These are phyloP conservation scores for Odontothrips loti DNA, from an alignment of 2,888 invertebrate species.

Conservation along the genomic window DNA sequence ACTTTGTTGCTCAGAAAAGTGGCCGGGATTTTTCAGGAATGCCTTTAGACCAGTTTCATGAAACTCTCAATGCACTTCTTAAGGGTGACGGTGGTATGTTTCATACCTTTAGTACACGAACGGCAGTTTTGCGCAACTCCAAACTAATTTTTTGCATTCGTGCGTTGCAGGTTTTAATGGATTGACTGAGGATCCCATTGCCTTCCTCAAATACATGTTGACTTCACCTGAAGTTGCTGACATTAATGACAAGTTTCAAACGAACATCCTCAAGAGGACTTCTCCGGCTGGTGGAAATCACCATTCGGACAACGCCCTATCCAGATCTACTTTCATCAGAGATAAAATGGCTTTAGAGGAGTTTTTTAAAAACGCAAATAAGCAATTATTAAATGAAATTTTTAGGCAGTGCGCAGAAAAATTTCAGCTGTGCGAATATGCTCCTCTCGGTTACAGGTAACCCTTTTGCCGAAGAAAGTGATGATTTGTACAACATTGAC, in stretches of 20 bases:
- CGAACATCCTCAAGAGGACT: background rate
- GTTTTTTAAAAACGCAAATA: background rate
- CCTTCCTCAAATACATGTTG: background rate
- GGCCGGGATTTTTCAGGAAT: background rate
- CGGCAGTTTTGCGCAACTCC: background rate
- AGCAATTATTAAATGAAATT: background rate
- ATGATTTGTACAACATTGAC: background rate
- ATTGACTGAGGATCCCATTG: background rate
- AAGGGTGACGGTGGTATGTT: background rate
- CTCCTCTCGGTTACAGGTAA: background rate
- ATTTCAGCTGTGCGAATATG: too few relatives aligned
- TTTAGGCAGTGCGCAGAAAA: too few relatives aligned
- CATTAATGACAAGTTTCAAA: background rate
- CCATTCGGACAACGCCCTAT: background rate
- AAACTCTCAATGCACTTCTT: background rate
- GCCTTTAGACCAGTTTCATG: background rate
- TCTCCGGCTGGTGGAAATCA: background rate
- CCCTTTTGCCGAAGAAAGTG: background rate
- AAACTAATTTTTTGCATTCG: background rate
- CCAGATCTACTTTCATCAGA: background rate
- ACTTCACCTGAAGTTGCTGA: background rate
- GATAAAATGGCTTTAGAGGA: background rate
- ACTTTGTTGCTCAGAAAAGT: background rate
- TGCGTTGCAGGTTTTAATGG: background rate
- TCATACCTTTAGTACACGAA: background rate